Conservation (phyloP, 2,797 vertebrate genomes). For the Rhinella marina region DNA sequence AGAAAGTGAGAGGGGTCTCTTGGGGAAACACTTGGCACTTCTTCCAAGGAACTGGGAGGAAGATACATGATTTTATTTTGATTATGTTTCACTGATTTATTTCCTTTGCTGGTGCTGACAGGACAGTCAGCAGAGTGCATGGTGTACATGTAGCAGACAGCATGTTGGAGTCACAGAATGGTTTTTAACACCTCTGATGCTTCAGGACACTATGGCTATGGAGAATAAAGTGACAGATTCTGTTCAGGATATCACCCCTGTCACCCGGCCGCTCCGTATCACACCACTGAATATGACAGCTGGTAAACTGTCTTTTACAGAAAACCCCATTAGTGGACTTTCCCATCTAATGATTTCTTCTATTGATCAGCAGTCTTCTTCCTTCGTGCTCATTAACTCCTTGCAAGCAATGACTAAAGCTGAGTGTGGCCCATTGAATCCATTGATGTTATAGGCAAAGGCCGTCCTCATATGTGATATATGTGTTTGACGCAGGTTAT, state of each 20-base stretch:
- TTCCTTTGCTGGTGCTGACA: conserved; percentile 54
- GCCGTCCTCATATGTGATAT: not conserved
- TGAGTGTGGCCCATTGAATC: not conserved
- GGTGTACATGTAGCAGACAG: conserved; percentile 43
- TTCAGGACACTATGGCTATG: conserved; percentile 23
- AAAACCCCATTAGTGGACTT: conserved; percentile 35
- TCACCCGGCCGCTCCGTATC: not conserved
- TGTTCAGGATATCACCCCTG: conserved; percentile 32
- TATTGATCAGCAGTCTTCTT: conserved; percentile 38
- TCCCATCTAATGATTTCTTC: conserved; percentile 19
- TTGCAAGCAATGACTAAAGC: conserved; percentile 34
- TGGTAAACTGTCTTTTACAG: not conserved
- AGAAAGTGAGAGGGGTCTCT: conserved; percentile 61
- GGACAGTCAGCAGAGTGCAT: conserved; percentile 43
- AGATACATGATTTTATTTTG: conserved; percentile 62
- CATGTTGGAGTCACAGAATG: conserved; percentile 42
- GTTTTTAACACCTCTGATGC: conserved; percentile 53
- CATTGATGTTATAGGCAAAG: conserved; percentile 12
- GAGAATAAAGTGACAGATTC: conserved; percentile 49
- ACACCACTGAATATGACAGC: not conserved
- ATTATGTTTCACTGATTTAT: conserved; percentile 61
- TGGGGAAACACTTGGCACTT: conserved; percentile 56
- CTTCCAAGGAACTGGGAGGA: conserved; percentile 57
- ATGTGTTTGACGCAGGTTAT: conserved; percentile 21
- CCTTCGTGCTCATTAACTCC: conserved; percentile 45